phyloP scores from a whole-genome alignment of 2,888 invertebrate genomes.

The Siphonodentalium dalli region DNA sequence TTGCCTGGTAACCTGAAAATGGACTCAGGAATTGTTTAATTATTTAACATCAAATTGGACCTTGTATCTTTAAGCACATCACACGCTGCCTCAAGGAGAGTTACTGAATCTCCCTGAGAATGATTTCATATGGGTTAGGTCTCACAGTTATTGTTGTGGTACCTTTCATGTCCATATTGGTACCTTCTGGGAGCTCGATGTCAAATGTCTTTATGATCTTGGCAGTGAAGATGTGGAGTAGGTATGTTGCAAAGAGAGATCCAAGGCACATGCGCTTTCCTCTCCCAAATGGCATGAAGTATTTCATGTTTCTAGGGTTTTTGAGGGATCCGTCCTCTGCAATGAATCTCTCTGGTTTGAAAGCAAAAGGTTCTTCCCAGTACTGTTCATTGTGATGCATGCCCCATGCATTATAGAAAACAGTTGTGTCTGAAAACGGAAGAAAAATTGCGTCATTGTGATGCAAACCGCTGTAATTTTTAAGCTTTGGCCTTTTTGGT shows the following conservation, averaged over 20 bases:
- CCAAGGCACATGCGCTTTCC: conserved; percentile 39
- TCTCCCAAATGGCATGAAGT: conserved; percentile 35
- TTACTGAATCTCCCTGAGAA: not conserved
- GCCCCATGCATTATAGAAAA: conserved; percentile 36
- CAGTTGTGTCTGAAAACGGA: conserved; percentile 30
- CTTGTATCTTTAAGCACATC: too few relatives aligned
- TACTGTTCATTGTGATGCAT: conserved; percentile 33
- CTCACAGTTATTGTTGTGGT: conserved; percentile 11
- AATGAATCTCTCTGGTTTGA: conserved; percentile 40
- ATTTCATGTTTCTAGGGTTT: conserved; percentile 20
- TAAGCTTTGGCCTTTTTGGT: too few relatives aligned
- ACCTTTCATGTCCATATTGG: conserved; percentile 20
- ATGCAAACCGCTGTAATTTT: too few relatives aligned
- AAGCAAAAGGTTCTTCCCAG: conserved; percentile 34
- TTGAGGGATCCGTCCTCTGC: conserved; percentile 27
- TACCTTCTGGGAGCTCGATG: conserved; percentile 14
- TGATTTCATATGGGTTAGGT: conserved; percentile 11
- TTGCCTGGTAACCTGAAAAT: too few relatives aligned
- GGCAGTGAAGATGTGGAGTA: conserved; percentile 26
- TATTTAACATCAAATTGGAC: too few relatives aligned
- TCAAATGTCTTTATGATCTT: conserved; percentile 15
- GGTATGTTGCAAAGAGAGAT: conserved; percentile 22
- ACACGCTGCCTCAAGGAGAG: too few relatives aligned
- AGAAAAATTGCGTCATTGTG: too few relatives aligned
- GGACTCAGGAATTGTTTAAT: too few relatives aligned